Conservation (phyloP, 1,140 invertebrate species). For the Neotoxoptera formosana region DNA sequence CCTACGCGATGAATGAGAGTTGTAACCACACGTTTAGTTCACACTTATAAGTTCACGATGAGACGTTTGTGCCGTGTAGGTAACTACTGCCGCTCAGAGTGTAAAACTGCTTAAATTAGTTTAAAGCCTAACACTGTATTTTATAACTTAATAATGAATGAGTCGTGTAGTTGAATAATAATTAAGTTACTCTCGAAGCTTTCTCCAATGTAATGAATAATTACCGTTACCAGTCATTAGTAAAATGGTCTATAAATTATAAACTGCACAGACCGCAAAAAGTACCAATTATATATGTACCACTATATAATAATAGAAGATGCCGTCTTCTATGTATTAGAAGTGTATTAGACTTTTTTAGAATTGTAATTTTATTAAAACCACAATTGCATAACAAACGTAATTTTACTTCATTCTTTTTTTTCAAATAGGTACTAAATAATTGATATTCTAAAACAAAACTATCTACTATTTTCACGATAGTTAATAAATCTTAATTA, state of each 20-base stretch:
- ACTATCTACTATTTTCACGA: background rate
- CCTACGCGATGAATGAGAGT: slow-evolving; percentile 26
- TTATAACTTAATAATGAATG: slow-evolving; percentile 34
- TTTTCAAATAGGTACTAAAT: background rate
- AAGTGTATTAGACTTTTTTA: background rate
- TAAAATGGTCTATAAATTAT: slow-evolving; percentile 46
- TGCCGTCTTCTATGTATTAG: background rate
- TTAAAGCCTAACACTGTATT: background rate
- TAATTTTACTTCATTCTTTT: background rate
- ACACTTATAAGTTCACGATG: background rate
- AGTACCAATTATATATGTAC: background rate
- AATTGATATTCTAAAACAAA: background rate
- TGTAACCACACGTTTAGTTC: slow-evolving; percentile 27
- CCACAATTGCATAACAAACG: background rate
- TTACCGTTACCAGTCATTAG: slow-evolving; percentile 44
- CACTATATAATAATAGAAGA: background rate
- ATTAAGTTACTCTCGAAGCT: slow-evolving; percentile 46
- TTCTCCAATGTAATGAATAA: slow-evolving; percentile 26
- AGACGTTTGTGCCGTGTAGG: background rate
- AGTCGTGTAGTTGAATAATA: slow-evolving; percentile 43
- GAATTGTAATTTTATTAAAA: background rate
- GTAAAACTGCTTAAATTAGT: slow-evolving; percentile 17
- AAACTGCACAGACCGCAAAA: background rate
- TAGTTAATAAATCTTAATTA: background rate
- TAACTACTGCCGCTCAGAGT: background rate